phyloP scores from a whole-genome alignment of 2,113 vertebrate genomes.

The Hemichromis elongatus region DNA sequence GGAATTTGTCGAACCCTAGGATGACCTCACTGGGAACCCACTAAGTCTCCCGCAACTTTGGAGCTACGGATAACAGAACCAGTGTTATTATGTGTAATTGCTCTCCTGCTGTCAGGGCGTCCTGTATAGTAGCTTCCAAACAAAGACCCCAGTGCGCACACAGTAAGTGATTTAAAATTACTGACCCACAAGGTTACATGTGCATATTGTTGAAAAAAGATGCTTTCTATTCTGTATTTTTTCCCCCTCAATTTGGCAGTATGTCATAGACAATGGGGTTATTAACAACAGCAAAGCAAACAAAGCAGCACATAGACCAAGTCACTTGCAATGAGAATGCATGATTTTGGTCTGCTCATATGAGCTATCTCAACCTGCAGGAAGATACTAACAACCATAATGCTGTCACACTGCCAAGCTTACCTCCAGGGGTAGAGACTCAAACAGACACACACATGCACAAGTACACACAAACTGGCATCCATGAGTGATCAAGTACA shows the following conservation, averaged over 20 bases:
- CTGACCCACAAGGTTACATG: constrained; percentile 16
- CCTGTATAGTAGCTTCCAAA: background rate
- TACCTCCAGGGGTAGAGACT: background rate
- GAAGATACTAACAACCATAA: constrained; percentile 10
- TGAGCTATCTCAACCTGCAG: constrained; percentile 3
- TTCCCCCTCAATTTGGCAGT: background rate
- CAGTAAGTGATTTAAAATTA: background rate
- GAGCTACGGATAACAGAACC: background rate
- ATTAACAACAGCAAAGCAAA: constrained; percentile 23
- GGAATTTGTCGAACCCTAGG: background rate
- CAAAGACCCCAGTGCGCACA: background rate
- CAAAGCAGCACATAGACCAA: constrained; percentile 1
- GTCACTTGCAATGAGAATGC: background rate
- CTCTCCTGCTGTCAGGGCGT: background rate
- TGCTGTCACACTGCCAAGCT: constrained; percentile 14
- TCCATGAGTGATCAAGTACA: background rate
- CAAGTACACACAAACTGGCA: background rate
- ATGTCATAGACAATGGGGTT: background rate
- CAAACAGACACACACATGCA: background rate
- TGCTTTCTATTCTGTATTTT: background rate
- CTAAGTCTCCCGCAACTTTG: background rate
- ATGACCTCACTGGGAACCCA: background rate
- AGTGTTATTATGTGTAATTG: background rate
- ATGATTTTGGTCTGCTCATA: background rate
- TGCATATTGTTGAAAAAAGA: background rate